Evolutionary conservation across 2,797 vertebrate species (phyloP).

Genomic region (Botia kubotai): DNA sequence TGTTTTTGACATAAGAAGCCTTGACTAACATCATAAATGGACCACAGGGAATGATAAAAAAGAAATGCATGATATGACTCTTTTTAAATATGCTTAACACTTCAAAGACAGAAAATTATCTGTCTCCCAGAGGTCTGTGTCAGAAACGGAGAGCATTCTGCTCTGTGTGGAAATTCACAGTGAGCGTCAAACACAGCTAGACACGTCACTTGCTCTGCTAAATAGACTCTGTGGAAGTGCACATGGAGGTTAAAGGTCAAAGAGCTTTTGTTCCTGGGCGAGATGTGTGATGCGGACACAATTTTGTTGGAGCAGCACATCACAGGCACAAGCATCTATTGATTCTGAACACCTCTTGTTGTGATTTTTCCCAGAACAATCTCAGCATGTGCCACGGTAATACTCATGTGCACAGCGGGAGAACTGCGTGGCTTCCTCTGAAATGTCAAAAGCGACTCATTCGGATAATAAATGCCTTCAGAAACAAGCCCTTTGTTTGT

Average conservation of each 20-base stretch:
- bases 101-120: neutral
- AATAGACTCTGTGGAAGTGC: constrained; percentile 13
- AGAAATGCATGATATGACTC: neutral
- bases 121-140: neutral
- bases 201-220: constrained; percentile 24
- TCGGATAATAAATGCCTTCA: constrained; percentile 35
- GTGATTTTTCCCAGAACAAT: constrained; percentile 31
- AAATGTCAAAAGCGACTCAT: constrained; percentile 33
- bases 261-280: constrained; percentile 16
- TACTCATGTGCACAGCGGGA: constrained; percentile 24
- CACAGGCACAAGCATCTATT: constrained; percentile 37
- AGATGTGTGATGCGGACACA: constrained; percentile 24
- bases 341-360: constrained; percentile 40
- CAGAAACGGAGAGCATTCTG: neutral
- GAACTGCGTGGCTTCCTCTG: constrained; percentile 1
- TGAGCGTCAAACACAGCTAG: neutral
- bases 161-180: neutral
- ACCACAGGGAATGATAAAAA: neutral
- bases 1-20: too few species aligned
- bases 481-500: constrained; percentile 40
- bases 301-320: constrained; percentile 42
- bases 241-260: constrained; percentile 31
- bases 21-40: too few species aligned
- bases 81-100: neutral
- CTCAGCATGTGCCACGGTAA: constrained; percentile 29